Conservation (phyloP, 2,113 vertebrate species). For the Pipa parva region DNA sequence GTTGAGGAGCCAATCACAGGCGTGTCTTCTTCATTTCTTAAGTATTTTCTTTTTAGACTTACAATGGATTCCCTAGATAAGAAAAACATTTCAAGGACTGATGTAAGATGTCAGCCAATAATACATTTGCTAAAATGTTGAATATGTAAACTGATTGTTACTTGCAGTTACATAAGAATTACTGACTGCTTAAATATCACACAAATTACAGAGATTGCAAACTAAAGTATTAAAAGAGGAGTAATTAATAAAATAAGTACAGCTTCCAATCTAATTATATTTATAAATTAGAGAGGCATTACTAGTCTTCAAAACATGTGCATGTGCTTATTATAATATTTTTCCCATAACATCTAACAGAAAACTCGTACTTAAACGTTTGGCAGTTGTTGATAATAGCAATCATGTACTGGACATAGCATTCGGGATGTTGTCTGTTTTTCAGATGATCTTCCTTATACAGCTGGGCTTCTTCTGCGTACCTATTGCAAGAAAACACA, state of each 20-base stretch:
- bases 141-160: too few relatives aligned
- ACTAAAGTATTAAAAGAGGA: too few relatives aligned
- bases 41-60: constrained; percentile 92
- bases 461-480: constrained; percentile 78
- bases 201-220: too few relatives aligned
- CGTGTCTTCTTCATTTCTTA: constrained; percentile 66
- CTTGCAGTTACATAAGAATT: too few relatives aligned
- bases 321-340: not conserved
- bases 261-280: too few relatives aligned
- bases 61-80: constrained; percentile 83
- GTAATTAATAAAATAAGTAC: too few relatives aligned
- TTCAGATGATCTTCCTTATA: constrained; percentile 92
- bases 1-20: constrained; percentile 63
- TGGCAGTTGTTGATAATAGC: constrained; percentile 97
- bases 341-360: too few relatives aligned
- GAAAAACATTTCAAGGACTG: too few relatives aligned
- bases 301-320: not conserved
- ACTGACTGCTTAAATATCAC: too few relatives aligned
- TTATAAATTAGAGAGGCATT: too few relatives aligned
- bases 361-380: constrained; percentile 82
- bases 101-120: too few relatives aligned
- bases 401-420: constrained; percentile 94
- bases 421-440: constrained; percentile 83
- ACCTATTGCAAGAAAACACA: constrained; percentile 58
- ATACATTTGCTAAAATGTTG: too few relatives aligned